Base-by-base conservation (phyloP, 2,888 invertebrate species). In the Aricia artaxerxes region DNA sequence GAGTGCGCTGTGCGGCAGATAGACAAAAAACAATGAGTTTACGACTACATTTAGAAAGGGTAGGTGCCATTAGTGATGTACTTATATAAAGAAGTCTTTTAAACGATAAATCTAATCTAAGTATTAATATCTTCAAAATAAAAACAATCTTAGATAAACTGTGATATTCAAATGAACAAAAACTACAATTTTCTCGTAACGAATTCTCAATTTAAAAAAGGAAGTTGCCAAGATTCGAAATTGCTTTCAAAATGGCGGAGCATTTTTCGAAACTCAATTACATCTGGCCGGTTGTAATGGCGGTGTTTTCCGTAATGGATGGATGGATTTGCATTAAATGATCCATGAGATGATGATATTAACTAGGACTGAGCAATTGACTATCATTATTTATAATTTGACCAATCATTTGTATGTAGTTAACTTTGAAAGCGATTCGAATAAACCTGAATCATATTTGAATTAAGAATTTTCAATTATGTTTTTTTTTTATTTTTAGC, bases 281-380 rank as follows among this genome's bases (percentile, higher is more conserved):
- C 91, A 92, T 91, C 83, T 84, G 87, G 83, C 81, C 84, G 85
- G 69, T 53, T 82, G 89, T 92, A 92, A 92, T 91, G 85, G 85
- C 86, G 84, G 83, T 85, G 87, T 88, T 89, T 87, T 87, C 87
- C 85, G 88, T 92, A 91, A 91, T 91, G 90, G 90, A 91, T 31
- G 35, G 90, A 91, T 91, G 92, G 92, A 93, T 93, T 93, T 92
- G 92, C 89, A 91, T 93, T 93, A 92, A 93, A 93, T 92, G 91
- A 86, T 85, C 90, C 92, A 87, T 92, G 90, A 88, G 91, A 92
- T 92, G 92, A 91, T 83, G 86, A 80, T 88, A 86, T 83, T 90
- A 92, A 91, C 88, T 87, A 84, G 83, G 81, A 90, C 87, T 85
- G 86, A 38, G 69, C 69, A 69, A 69, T 69, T 69, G 69, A 16